phyloP scores from a whole-genome alignment of 2,797 vertebrate genomes.

The Pseudochromis fuscus region DNA sequence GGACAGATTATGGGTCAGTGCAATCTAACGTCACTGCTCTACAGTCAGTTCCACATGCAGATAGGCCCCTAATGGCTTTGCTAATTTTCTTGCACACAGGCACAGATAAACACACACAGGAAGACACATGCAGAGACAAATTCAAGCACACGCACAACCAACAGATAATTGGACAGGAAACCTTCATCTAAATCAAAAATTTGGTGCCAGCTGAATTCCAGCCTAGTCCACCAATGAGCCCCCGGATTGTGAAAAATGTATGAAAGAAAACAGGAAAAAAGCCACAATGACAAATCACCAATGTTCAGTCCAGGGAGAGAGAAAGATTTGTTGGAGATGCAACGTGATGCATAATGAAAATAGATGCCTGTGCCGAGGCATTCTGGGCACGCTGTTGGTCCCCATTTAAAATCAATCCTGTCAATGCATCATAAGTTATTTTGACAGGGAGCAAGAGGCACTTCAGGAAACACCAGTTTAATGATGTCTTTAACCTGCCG shows the following conservation, averaged over 20 bases:
- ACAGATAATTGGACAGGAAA: constrained; percentile 74
- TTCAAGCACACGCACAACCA: constrained; percentile 25
- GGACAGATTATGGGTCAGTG: constrained; percentile 38
- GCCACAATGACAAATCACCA: constrained; percentile 79
- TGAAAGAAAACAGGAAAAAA: constrained; percentile 67
- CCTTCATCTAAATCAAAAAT: constrained; percentile 71
- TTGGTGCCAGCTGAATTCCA: constrained; percentile 71
- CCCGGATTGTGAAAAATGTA: constrained; percentile 74
- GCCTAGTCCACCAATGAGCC: constrained; percentile 73
- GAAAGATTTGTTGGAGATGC: constrained; percentile 78
- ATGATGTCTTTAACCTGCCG: constrained; percentile 85
- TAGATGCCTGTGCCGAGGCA: constrained; percentile 73
- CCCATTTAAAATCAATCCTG: constrained; percentile 83
- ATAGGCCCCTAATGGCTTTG: constrained; percentile 41
- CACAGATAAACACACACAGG: constrained; percentile 23
- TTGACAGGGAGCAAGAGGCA: constrained; percentile 84
- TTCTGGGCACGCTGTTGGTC: constrained; percentile 74
- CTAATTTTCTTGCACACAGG: constrained; percentile 48
- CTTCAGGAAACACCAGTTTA: constrained; percentile 85
- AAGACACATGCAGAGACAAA: constrained; percentile 26
- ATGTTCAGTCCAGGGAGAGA: constrained; percentile 69
- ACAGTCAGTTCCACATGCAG: constrained; percentile 33
- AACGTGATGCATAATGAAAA: constrained; percentile 81
- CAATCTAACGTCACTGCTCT: constrained; percentile 38
- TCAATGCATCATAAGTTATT: constrained; percentile 85